These are phyloP conservation scores for Aurelia sp. DNA, from an alignment of 30 jellyfish, hydroid and myxozoan species.

Conservation along the genomic window DNA sequence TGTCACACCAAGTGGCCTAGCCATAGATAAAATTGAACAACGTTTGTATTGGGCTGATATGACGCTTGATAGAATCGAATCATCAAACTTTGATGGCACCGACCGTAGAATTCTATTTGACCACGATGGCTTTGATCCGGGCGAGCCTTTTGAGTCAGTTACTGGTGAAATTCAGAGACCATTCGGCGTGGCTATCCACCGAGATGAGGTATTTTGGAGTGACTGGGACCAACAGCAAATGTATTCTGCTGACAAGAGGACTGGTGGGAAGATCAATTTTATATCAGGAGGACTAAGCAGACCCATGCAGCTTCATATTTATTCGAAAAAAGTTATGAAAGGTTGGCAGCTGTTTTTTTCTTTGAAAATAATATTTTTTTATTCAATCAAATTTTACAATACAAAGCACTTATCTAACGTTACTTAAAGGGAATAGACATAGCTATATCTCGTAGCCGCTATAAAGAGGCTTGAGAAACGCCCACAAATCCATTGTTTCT, in stretches of 20 bases:
- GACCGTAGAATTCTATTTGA: constrained; percentile 59
- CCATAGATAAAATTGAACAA: constrained; percentile 74
- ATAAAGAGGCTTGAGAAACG: too few species aligned
- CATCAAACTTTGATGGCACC: constrained; percentile 47
- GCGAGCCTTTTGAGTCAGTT: constrained; percentile 32
- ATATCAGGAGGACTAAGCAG: constrained; percentile 32
- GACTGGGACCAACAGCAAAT: constrained; percentile 86
- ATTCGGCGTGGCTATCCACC: constrained; percentile 82
- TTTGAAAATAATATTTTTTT: too few species aligned
- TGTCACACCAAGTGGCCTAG: constrained; percentile 89
- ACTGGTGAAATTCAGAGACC: constrained; percentile 75
- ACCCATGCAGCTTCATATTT: constrained; percentile 70
- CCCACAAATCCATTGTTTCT: too few species aligned
- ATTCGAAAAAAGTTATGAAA: constrained; percentile 31
- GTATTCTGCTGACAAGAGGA: constrained; percentile 62
- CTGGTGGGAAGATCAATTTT: constrained; percentile 59
- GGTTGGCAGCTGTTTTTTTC: constrained; percentile 11
- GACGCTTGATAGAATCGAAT: constrained; percentile 61
- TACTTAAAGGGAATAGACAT: too few species aligned
- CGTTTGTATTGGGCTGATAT: constrained; percentile 88
- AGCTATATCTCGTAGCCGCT: too few species aligned
- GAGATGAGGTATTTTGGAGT: constrained; percentile 89
- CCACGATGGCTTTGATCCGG: constrained; percentile 49
- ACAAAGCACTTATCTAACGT: too few species aligned
- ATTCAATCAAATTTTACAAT: too few species aligned